Percentiles rank a stretch among this genome's conserved stretches.
Conservation (phyloP, 2,797 vertebrate genomes). For the Paguma larvata region DNA sequence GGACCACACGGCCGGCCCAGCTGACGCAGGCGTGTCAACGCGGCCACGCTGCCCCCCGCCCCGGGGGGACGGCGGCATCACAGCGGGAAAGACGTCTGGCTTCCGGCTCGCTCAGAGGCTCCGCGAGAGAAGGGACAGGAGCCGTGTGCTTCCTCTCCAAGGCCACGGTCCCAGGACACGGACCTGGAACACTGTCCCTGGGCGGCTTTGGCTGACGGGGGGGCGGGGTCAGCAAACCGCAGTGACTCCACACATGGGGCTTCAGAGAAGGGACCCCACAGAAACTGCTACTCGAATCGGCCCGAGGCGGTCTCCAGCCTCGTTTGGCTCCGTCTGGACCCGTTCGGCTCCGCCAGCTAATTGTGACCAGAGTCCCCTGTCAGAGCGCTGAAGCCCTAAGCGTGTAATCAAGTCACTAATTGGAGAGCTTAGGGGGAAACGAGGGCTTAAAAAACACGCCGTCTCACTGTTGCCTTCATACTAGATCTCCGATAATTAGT, state of each 20-base stretch:
- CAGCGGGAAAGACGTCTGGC: background rate
- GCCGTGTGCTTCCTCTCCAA: background rate
- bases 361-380: fast-evolving
- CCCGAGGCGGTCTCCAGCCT: fast-evolving
- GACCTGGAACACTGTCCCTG: background rate
- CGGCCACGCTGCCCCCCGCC: fast-evolving
- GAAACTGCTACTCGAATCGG: fast-evolving
- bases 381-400: no score
- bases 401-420: background rate
- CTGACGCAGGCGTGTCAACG: fast-evolving
- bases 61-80: fast-evolving
- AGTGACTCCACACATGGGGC: fast-evolving
- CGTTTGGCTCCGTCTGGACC: fast-evolving
- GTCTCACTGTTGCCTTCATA: fast-evolving
- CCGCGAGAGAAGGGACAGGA: background rate
- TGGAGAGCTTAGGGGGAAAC: background rate
- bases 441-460: background rate
- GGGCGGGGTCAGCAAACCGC: no score
- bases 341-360: fast-evolving
- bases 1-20: background rate
- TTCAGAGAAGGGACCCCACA: background rate
- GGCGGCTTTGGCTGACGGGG: no score
- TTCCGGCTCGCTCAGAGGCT: fast-evolving
- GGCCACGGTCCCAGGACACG: fast-evolving
- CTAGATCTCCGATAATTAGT: fast-evolving